Base-by-base conservation (phyloP, 2,797 vertebrate species). In the Sebastes alutus region DNA sequence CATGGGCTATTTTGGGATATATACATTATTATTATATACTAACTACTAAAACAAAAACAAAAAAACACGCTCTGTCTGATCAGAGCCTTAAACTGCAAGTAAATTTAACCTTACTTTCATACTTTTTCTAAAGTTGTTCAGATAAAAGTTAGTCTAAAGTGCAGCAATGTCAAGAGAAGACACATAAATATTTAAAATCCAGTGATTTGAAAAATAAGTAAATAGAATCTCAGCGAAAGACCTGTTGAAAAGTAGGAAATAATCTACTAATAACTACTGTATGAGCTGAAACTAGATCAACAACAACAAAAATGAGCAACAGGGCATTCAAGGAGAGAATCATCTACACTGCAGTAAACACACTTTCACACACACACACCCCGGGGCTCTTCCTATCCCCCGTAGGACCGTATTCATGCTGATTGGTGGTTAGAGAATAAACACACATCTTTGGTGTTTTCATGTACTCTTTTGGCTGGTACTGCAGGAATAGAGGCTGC, bases 391-490 rank as follows among this genome's bases (percentile, higher is more conserved):
- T 82, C 64, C 75, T 25, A 27, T 59, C 64, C 63, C 67, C 22
- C 42, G 6, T 5, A 33, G 65, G 22, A 52, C 16, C 16, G 23
- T 20, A n/a, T 52, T 62, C 49, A 56, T 22, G 5, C 38, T 67
- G 86, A 86, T 59, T 82, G 84, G 74, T 29, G 81, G 79, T 78
- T 80, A 59, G 59, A 80, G 70, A 75, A 61, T 61, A 82, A 87
- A 89, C 65, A 82, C 64, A 42, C 76, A 59, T 67, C 68, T 81
- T 65, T 9, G 1, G 1, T 73, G 56, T 87, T 87, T 88, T 83
- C 56, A 78, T 4, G 35, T 74, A 55, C 16, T 66, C 3, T 30
- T 30, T 66, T 82, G 68, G 69, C 78, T 83, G 72, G 32, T 30
- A 59, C 58, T 23, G 65, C 67, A 81, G 63, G 12, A 84, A 75